phyloP scores from a whole-genome alignment of 2,888 invertebrate species.

The Eristalis arbustorum region DNA sequence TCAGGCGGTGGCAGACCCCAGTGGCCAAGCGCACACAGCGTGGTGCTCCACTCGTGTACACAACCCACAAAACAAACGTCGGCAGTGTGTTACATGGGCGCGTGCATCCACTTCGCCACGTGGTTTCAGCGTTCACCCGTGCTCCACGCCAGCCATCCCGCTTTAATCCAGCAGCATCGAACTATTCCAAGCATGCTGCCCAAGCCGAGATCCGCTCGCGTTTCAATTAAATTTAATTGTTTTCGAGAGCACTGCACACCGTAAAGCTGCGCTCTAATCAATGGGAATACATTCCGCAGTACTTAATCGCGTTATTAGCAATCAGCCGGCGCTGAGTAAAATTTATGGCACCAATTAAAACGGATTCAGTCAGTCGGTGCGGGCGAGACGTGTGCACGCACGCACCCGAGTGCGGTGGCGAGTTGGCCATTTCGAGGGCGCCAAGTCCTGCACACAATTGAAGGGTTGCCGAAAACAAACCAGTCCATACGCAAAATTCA shows the following conservation, averaged over 20 bases:
- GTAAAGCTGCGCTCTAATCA: not conserved
- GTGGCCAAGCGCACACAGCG: not conserved
- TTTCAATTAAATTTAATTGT: constrained; percentile 2
- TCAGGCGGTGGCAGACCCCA: not conserved
- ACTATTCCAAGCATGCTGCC: not conserved
- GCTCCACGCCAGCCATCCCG: not conserved
- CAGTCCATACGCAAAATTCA: not conserved
- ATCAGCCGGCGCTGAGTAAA: not conserved
- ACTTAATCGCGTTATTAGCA: constrained; percentile 34
- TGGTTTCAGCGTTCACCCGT: not conserved
- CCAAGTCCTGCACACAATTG: constrained; percentile 2
- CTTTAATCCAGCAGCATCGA: not conserved
- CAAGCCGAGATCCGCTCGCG: not conserved
- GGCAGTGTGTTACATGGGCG: not conserved
- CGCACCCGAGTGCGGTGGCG: not conserved
- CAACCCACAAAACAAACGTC: not conserved
- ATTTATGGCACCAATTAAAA: constrained; percentile 34
- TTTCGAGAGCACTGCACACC: not conserved
- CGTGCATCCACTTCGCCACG: not conserved
- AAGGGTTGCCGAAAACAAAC: not conserved
- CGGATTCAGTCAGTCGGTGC: constrained; percentile 3
- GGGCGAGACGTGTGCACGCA: not conserved
- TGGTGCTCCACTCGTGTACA: not conserved
- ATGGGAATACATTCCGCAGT: constrained; percentile 11
- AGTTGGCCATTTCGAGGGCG: not conserved